Evolutionary conservation across 2,888 invertebrate species (phyloP).

Genomic region (Dynastes hyllus): DNA sequence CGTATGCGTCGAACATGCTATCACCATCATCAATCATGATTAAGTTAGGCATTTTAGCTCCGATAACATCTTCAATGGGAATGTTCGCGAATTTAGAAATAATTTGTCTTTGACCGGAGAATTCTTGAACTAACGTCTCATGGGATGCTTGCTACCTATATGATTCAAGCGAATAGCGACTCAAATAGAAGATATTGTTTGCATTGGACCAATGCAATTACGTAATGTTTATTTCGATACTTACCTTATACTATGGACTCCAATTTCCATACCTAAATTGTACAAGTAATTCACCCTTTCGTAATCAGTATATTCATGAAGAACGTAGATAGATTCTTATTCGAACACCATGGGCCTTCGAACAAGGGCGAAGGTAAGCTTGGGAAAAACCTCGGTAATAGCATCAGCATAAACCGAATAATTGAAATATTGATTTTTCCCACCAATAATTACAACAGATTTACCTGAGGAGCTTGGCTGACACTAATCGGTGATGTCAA

Average conservation of each 20-base stretch:
- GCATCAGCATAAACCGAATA: slow-evolving; percentile 76
- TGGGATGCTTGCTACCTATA: slow-evolving; percentile 66
- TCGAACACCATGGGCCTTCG: slow-evolving; percentile 75
- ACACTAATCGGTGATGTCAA: too few relatives aligned
- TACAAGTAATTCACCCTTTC: slow-evolving; percentile 75
- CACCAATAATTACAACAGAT: too few relatives aligned
- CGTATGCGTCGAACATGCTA: slow-evolving; percentile 74
- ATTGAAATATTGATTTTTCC: too few relatives aligned
- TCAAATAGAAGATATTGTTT: background rate
- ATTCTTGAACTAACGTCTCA: slow-evolving; percentile 64
- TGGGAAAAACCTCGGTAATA: slow-evolving; percentile 74
- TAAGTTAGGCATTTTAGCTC: slow-evolving; percentile 74
- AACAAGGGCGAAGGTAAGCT: slow-evolving; percentile 74
- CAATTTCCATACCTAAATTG: slow-evolving; percentile 77
- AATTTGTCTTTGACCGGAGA: slow-evolving; percentile 66
- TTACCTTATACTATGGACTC: slow-evolving; percentile 79
- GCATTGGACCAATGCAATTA: too few relatives aligned
- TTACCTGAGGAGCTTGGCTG: too few relatives aligned
- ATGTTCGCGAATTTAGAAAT: slow-evolving; percentile 67
- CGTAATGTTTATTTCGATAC: slow-evolving; percentile 46
- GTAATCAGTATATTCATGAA: slow-evolving; percentile 80
- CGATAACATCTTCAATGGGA: slow-evolving; percentile 63
- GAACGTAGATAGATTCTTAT: slow-evolving; percentile 81
- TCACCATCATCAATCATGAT: slow-evolving; percentile 73
- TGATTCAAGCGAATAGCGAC: slow-evolving; percentile 52